These are phyloP conservation scores for Asobara japonica DNA, from an alignment of 1,140 invertebrate genomes.

Conservation along the genomic window DNA sequence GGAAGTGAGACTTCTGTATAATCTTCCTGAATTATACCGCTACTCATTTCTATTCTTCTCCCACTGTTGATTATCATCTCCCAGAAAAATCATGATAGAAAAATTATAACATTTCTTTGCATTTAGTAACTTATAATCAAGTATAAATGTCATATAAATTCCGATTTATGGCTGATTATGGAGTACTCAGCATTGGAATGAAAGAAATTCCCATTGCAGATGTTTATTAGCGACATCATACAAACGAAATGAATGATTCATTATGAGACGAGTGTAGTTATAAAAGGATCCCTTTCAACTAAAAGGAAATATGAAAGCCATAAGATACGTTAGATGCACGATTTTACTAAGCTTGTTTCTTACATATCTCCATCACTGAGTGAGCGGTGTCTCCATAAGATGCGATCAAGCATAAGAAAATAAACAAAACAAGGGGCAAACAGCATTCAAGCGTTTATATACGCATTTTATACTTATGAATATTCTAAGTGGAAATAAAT, in stretches of 20 bases:
- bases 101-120: neutral
- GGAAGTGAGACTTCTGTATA: neutral
- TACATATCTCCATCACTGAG: neutral
- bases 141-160: neutral
- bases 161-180: neutral
- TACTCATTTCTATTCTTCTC: neutral
- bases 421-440: neutral
- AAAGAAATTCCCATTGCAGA: neutral
- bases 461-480: neutral
- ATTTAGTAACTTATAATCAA: neutral
- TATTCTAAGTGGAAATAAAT: constrained; percentile 9
- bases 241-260: constrained; percentile 4
- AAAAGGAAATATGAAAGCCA: constrained; percentile 1
- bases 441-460: neutral
- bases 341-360: neutral
- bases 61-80: neutral
- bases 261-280: neutral
- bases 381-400: neutral
- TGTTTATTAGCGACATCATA: neutral
- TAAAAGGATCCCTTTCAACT: neutral
- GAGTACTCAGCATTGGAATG: neutral
- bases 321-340: neutral
- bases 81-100: neutral
- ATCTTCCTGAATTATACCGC: neutral
- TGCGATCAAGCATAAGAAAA: neutral